Evolutionary conservation across 2,888 invertebrate species (phyloP).

Genomic region (Apoda limacodes): DNA sequence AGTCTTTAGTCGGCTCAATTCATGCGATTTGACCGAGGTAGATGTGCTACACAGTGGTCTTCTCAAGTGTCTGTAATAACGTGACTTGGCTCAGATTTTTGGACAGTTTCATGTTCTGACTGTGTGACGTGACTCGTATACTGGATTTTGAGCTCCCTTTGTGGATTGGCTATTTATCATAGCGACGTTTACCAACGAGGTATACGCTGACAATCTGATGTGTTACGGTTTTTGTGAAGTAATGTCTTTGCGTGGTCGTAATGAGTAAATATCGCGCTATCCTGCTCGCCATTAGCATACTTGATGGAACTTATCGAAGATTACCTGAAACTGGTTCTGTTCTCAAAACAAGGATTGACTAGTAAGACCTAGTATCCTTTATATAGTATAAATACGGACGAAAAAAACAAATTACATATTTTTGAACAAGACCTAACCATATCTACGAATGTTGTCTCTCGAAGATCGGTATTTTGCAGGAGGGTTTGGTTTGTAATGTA

Average conservation of each 20-base stretch:
- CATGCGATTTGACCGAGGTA: conserved; percentile 4
- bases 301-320: conserved; percentile 3
- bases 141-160: conserved; percentile 1
- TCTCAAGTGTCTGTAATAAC: neutral
- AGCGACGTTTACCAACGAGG: conserved; percentile 1
- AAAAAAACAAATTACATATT: too few species aligned
- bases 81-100: conserved; percentile 4
- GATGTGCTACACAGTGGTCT: too few species aligned
- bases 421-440: too few species aligned
- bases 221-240: conserved; percentile 4
- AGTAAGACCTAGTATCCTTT: too few species aligned
- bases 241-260: too few species aligned
- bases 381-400: too few species aligned
- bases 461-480: too few species aligned
- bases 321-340: conserved; percentile 4
- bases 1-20: conserved; percentile 5
- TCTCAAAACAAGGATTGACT: conserved; percentile 1
- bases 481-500: too few species aligned
- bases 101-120: conserved; percentile 1
- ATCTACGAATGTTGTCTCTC: too few species aligned
- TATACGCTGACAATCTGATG: conserved; percentile 2
- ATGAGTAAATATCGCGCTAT: too few species aligned
- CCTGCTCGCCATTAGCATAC: conserved; percentile 2
- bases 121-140: conserved; percentile 2
- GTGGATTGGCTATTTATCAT: conserved; percentile 1